Base-by-base conservation (phyloP, 2,797 vertebrate genomes). In the Cryptoblepharus egeriae region DNA sequence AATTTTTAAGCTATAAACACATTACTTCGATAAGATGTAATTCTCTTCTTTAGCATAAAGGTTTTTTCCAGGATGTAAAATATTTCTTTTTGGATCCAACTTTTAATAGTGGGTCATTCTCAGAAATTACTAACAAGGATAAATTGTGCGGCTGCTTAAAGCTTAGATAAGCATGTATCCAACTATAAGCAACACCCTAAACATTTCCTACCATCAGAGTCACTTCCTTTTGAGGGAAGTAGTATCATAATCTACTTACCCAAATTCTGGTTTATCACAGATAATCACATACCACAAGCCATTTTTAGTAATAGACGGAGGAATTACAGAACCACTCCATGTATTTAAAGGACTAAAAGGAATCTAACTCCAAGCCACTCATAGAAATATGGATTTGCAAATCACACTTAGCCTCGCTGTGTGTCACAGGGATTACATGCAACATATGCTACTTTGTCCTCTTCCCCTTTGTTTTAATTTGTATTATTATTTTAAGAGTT, bases 291-390 rank as follows among this genome's bases (percentile, higher is more conserved):
- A 42, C 18, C 49, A 52, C 55, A 16, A 13, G 24, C 9, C 24
- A 39, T 77, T 77, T 85, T 70, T 52, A 77, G 60, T 28, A 77
- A 61, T 24, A 52, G 39, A 60, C 2, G n/a, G 30, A 45, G 4
- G 32, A 37, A 60, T 71, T 73, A 72, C 1, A 85, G 49, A 85
- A 74, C 70, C 82, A 22, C 75, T 75, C 64, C 4, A 85, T 5
- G 4, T 82, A 69, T 77, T 85, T 89, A 65, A 74, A 77, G 74
- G 60, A 86, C 71, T 63, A 75, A 82, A 85, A 76, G 16, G 52
- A 78, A 74, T 67, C 67, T 78, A 20, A 28, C 57, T 52, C 42
- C 11, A 35, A 35, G 32, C 55, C 55, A 82, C 9, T 63, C 15
- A 65, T 1, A 73, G 52, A 52, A 82, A 0, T 79, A 12, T 22